A percentile compares a stretch with the other conserved stretches of the same genome.
phyloP scores from a whole-genome alignment of 2,888 invertebrate genomes.

The Chymomyza procnemis region DNA sequence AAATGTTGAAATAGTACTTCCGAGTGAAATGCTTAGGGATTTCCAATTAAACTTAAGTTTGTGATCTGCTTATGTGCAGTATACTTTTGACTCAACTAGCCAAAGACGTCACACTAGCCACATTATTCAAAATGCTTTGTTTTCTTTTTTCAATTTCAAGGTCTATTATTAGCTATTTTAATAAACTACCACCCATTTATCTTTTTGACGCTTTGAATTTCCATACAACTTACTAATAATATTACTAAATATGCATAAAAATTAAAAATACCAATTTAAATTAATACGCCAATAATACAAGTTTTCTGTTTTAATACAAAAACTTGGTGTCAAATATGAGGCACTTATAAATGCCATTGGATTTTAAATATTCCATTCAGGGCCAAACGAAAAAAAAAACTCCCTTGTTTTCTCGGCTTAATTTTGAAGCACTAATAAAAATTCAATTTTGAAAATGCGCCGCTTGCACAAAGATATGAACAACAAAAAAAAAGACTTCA shows the following conservation, averaged over 20 bases:
- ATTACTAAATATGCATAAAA: background rate
- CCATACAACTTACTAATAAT: background rate
- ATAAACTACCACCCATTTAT: background rate
- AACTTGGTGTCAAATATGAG: background rate
- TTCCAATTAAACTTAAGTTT: no score
- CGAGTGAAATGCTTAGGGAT: no score
- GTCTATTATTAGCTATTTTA: background rate
- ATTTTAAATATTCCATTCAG: background rate
- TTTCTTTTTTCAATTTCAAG: background rate
- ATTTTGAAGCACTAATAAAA: background rate
- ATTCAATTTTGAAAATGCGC: background rate
- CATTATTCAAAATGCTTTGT: background rate
- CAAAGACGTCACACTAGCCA: no score
- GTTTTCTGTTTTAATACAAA: no score
- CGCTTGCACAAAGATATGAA: background rate
- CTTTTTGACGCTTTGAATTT: background rate
- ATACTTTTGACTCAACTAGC: no score
- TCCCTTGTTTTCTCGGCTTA: background rate
- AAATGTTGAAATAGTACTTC: no score
- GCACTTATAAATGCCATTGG: background rate
- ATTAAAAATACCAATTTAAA: background rate
- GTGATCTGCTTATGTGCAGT: no score
- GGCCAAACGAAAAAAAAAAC: background rate
- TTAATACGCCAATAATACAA: background rate
- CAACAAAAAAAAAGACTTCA: no score